Conservation (phyloP, 2,888 invertebrate genomes). For the Macaria liturata region DNA sequence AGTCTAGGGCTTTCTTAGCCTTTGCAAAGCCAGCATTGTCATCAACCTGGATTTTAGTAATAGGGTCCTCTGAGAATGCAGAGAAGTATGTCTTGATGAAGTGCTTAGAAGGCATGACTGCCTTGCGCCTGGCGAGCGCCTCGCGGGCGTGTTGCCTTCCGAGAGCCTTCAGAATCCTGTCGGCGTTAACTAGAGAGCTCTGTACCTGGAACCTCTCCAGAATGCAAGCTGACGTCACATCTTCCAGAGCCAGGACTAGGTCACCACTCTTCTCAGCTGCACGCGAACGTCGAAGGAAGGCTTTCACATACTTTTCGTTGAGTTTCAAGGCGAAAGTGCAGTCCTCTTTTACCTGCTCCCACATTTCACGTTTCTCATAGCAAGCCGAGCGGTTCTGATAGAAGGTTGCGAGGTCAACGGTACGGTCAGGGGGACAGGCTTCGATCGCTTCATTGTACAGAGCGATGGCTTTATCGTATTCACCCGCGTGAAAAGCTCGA, state of each 20-base stretch:
- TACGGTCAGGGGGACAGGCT: conserved; percentile 89
- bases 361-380: conserved; percentile 95
- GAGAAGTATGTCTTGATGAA: conserved; percentile 94
- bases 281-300: conserved; percentile 91
- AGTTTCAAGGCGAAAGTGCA: conserved; percentile 92
- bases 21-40: conserved; percentile 86
- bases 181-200: conserved; percentile 91
- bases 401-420: conserved; percentile 92
- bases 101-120: conserved; percentile 92
- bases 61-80: conserved; percentile 94
- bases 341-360: conserved; percentile 92
- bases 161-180: conserved; percentile 93
- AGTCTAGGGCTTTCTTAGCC: conserved; percentile 87
- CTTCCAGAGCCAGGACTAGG: conserved; percentile 92
- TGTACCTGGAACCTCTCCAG: conserved; percentile 94
- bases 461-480: conserved; percentile 95
- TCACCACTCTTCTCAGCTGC: conserved; percentile 92
- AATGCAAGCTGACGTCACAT: conserved; percentile 96
- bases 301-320: conserved; percentile 94
- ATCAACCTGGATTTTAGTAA: conserved; percentile 81
- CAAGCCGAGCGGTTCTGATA: conserved; percentile 98
- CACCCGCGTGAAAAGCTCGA: conserved; percentile 91
- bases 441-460: conserved; percentile 97
- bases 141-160: conserved; percentile 90
- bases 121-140: conserved; percentile 86